These are phyloP conservation scores for Rhombomys opimus DNA, from an alignment of 2,113 vertebrate genomes.

Conservation along the genomic window DNA sequence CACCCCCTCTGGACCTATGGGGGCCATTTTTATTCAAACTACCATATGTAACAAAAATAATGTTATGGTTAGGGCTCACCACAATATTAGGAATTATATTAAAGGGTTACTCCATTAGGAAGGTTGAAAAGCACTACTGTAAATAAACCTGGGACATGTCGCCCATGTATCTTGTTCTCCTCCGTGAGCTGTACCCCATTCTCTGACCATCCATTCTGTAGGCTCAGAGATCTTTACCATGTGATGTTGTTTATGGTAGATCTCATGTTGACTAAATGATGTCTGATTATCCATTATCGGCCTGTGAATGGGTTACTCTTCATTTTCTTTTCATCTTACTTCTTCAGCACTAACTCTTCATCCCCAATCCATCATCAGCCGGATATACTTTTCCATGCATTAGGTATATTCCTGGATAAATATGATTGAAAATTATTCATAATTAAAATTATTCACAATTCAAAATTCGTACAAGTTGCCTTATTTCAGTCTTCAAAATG, in stretches of 20 bases:
- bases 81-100: not conserved
- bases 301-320: not conserved
- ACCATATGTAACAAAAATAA: not conserved
- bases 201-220: not conserved
- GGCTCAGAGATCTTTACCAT: not conserved
- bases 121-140: not conserved
- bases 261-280: not conserved
- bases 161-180: accelerated
- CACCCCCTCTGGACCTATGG: not conserved
- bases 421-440: constrained; percentile 13
- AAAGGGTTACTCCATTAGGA: not conserved
- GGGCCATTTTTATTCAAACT: not conserved
- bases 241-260: not conserved
- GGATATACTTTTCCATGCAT: not conserved
- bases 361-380: not conserved
- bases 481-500: constrained; percentile 39
- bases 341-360: not conserved
- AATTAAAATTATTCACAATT: not conserved
- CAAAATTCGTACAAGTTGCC: not conserved
- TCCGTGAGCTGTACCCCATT: not conserved
- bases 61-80: not conserved
- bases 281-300: not conserved
- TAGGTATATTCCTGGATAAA: not conserved
- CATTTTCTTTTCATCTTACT: constrained; percentile 35
- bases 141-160: not conserved